phyloP scores from a whole-genome alignment of 2,888 invertebrate species.

The Drepanosiphum platanoidis region DNA sequence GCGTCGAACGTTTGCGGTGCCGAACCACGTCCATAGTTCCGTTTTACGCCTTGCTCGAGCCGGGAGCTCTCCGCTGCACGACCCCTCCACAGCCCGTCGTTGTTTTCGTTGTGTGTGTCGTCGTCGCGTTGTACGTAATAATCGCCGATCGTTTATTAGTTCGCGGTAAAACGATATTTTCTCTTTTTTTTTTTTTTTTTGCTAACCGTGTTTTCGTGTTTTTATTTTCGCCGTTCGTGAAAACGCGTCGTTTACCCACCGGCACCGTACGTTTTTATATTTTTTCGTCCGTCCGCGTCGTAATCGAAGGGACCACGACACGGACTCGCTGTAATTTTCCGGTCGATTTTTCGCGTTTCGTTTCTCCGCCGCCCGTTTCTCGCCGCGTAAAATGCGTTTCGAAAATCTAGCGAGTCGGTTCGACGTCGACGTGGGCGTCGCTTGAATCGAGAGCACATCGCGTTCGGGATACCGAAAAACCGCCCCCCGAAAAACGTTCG shows the following conservation, averaged over 20 bases:
- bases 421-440: slow-evolving; percentile 26
- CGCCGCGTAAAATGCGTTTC: slow-evolving; percentile 9
- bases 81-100: neutral
- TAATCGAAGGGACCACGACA: too few species aligned
- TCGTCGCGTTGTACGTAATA: neutral
- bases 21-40: slow-evolving; percentile 61
- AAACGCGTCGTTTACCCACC: neutral
- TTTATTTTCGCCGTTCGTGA: neutral
- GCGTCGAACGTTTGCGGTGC: slow-evolving; percentile 51
- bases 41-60: slow-evolving; percentile 53
- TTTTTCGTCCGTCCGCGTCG: neutral
- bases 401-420: neutral
- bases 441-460: too few species aligned
- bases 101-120: slow-evolving; percentile 5
- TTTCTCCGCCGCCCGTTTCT: neutral
- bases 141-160: neutral
- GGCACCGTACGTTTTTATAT: neutral
- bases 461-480: too few species aligned
- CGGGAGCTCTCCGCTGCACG: neutral
- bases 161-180: neutral
- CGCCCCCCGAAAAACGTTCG: too few species aligned
- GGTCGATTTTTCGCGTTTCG: neutral
- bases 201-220: neutral
- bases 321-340: too few species aligned
- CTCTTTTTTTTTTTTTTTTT: neutral